Evolutionary conservation across 2,797 vertebrate species (phyloP).

Genomic region (Chelon labrosus): DNA sequence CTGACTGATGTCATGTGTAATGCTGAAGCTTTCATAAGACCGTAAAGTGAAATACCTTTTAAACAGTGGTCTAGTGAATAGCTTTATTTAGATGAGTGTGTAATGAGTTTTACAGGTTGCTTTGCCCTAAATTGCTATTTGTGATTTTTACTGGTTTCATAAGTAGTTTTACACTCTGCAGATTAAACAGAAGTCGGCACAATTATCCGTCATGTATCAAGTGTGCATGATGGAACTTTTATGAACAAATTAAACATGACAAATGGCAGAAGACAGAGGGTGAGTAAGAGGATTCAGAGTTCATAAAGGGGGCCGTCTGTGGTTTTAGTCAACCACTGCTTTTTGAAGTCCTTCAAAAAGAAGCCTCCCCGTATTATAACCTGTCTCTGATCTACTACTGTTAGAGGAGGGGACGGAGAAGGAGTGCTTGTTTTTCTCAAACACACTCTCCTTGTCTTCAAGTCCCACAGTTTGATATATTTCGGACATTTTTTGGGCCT

Average conservation of each 20-base stretch:
- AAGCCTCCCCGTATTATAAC: slow-evolving; percentile 25
- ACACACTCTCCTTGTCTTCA: slow-evolving; percentile 17
- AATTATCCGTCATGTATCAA: slow-evolving; percentile 21
- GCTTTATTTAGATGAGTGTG: slow-evolving; percentile 53
- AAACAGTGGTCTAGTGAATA: slow-evolving; percentile 45
- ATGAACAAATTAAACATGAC: slow-evolving; percentile 58
- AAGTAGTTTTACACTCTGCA: slow-evolving; percentile 60
- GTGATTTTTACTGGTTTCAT: slow-evolving; percentile 59
- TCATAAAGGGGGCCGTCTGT: slow-evolving; percentile 32
- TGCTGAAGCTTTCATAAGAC: slow-evolving; percentile 57
- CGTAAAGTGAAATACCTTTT: slow-evolving; percentile 42
- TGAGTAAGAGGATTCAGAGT: slow-evolving; percentile 39
- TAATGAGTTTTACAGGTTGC: slow-evolving; percentile 66
- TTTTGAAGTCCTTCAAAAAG: slow-evolving; percentile 26
- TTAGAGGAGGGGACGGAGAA: slow-evolving; percentile 17
- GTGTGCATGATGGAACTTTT: slow-evolving; percentile 37
- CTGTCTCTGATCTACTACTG: slow-evolving; percentile 14
- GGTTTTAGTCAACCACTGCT: slow-evolving; percentile 35
- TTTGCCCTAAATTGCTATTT: slow-evolving; percentile 46
- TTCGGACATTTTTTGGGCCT: slow-evolving; percentile 21
- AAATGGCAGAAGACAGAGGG: slow-evolving; percentile 32
- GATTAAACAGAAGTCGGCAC: slow-evolving; percentile 61
- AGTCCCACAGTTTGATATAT: slow-evolving; percentile 40
- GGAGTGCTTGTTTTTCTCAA: slow-evolving; percentile 24
- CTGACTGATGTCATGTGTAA: slow-evolving; percentile 75